Conservation (phyloP, 2,888 invertebrate species). For the Neoscelio sp. region DNA sequence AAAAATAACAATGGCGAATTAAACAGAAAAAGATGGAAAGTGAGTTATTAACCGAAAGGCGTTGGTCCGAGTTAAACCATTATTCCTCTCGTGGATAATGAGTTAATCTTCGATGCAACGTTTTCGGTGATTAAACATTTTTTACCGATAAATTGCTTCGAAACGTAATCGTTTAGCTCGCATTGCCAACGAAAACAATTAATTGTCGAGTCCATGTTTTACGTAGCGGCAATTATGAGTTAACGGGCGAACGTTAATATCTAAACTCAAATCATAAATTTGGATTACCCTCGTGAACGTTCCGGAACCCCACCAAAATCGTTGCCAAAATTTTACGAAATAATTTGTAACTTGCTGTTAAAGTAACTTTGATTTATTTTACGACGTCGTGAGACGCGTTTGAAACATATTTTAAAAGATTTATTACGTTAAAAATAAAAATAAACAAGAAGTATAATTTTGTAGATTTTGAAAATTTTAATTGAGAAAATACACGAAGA, state of each 20-base stretch:
- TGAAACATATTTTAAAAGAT: too few relatives aligned
- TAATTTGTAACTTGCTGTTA: not conserved
- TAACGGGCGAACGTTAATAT: not conserved
- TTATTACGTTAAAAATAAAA: too few relatives aligned
- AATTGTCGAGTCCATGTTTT: not conserved
- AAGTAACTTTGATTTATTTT: constrained; percentile 2
- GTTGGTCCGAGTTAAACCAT: constrained; percentile 27
- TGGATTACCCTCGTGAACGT: not conserved
- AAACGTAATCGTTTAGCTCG: constrained; percentile 11
- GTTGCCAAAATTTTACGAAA: constrained; percentile 3
- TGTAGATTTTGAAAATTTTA: too few relatives aligned
- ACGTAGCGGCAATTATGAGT: not conserved
- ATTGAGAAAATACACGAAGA: too few relatives aligned
- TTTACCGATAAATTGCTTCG: constrained; percentile 12
- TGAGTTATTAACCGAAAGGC: too few relatives aligned
- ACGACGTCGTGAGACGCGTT: too few relatives aligned
- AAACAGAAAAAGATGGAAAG: too few relatives aligned
- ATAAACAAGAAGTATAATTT: too few relatives aligned
- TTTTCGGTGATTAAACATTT: constrained; percentile 27
- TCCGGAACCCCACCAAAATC: not conserved
- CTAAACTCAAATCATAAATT: not conserved
- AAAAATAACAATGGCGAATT: too few relatives aligned
- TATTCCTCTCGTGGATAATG: constrained; percentile 1
- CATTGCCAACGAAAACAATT: not conserved
- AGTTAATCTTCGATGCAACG: constrained; percentile 11